Conservation (phyloP, 1,140 invertebrate species). For the Caenorhabditis remanei region DNA sequence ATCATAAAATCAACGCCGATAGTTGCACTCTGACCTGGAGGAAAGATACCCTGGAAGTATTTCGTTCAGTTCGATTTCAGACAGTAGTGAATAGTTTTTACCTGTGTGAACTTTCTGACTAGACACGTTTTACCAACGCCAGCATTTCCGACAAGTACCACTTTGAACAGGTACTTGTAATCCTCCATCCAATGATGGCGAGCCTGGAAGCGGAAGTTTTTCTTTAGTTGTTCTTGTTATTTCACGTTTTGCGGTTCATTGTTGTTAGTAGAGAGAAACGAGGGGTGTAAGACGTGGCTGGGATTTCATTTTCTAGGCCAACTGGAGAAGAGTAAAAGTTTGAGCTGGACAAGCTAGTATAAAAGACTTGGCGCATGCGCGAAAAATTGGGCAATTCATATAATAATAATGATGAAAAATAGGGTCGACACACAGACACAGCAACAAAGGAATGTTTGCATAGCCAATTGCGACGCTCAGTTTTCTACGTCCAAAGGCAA, state of each 20-base stretch:
- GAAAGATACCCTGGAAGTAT: constrained; percentile 85
- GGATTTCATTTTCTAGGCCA: constrained; percentile 5
- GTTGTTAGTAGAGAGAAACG: background rate
- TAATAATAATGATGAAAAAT: constrained; percentile 35
- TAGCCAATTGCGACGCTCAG: constrained; percentile 28
- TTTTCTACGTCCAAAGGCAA: constrained; percentile 27
- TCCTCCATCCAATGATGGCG: constrained; percentile 72
- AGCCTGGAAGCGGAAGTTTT: constrained; percentile 1
- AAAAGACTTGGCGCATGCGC: background rate
- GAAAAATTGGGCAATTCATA: background rate
- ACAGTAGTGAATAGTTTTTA: background rate
- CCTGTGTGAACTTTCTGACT: constrained; percentile 77
- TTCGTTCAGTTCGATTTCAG: background rate
- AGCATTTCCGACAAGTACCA: constrained; percentile 76
- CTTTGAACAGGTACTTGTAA: constrained; percentile 78
- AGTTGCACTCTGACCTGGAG: constrained; percentile 92
- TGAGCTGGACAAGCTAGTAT: background rate
- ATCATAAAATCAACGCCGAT: constrained; percentile 97
- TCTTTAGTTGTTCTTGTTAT: background rate
- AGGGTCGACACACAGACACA: constrained; percentile 30
- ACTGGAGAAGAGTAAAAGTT: background rate
- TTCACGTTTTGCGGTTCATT: background rate
- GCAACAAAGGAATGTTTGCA: constrained; percentile 23
- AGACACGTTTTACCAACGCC: constrained; percentile 87
- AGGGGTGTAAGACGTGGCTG: constrained; percentile 24